Percentiles rank a stretch among this genome's conserved stretches.
Evolutionary conservation across 2,888 invertebrate species (phyloP).

Genomic region (Drosophila mimetica): DNA sequence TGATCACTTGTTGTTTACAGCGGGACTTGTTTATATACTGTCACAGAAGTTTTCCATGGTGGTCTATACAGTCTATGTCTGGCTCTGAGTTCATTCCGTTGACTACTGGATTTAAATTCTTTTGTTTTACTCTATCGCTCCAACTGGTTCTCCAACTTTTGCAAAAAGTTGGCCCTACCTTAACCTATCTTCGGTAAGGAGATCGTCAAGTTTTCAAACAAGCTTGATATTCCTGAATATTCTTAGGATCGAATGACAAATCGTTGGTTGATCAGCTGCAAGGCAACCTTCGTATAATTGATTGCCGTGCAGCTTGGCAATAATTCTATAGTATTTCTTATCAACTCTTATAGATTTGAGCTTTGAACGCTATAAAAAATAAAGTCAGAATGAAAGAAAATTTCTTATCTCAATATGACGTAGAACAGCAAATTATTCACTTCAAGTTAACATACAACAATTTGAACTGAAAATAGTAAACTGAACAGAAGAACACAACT

Average conservation of each 20-base stretch:
- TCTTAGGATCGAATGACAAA: background rate
- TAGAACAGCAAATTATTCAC: slow-evolving; percentile 4
- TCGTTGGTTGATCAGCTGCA: background rate
- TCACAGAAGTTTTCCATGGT: slow-evolving; percentile 1
- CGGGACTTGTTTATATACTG: slow-evolving; percentile 36
- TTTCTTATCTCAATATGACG: slow-evolving; percentile 26
- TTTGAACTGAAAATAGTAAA: background rate
- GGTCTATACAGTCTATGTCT: background rate
- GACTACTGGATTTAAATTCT: slow-evolving; percentile 49
- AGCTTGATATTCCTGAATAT: too few species aligned
- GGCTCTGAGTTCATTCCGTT: background rate
- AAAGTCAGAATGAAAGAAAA: slow-evolving; percentile 16
- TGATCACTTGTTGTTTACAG: slow-evolving; percentile 50
- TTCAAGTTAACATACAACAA: background rate
- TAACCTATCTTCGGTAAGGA: background rate
- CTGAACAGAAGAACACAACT: too few species aligned
- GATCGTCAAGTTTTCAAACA: too few species aligned
- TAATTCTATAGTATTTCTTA: slow-evolving; percentile 6
- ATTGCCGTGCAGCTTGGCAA: background rate
- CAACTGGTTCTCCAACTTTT: background rate
- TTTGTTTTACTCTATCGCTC: background rate
- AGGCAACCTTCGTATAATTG: slow-evolving; percentile 4
- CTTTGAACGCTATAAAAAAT: slow-evolving; percentile 26
- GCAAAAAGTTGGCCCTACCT: background rate
- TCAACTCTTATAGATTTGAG: slow-evolving; percentile 20